Evolutionary conservation across 2,797 vertebrate genomes (phyloP).

Genomic region (Syngnathus acus): DNA sequence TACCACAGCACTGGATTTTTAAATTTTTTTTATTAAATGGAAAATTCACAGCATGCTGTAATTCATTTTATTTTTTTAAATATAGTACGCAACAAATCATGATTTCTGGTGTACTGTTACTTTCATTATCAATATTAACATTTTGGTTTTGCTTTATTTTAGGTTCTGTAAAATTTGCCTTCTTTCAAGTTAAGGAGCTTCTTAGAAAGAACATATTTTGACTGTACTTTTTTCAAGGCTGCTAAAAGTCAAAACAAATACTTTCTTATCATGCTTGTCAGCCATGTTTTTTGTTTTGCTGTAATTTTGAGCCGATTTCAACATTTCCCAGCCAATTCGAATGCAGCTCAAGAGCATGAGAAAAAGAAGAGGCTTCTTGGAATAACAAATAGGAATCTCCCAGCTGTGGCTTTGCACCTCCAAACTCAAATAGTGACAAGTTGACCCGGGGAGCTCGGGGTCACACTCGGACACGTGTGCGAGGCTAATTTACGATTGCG

Average conservation of each 20-base stretch:
- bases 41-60: too few relatives aligned
- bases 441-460: slow-evolving; percentile 28
- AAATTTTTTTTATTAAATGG: too few relatives aligned
- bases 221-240: too few relatives aligned
- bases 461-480: slow-evolving; percentile 7
- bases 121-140: too few relatives aligned
- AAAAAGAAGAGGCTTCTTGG: slow-evolving; percentile 8
- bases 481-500: neutral
- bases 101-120: too few relatives aligned
- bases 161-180: too few relatives aligned
- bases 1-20: too few relatives aligned
- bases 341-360: neutral
- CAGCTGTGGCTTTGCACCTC: slow-evolving; percentile 57
- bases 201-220: too few relatives aligned
- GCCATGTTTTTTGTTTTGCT: neutral
- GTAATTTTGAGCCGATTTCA: neutral
- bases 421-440: slow-evolving; percentile 30
- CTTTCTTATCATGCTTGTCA: neutral
- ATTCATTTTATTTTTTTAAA: too few relatives aligned
- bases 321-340: neutral
- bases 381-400: slow-evolving; percentile 1
- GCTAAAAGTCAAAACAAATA: neutral
- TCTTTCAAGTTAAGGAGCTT: too few relatives aligned
- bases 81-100: too few relatives aligned
- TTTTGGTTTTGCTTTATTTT: too few relatives aligned